Conservation (phyloP, 35 echinoderm and acorn worm species). For the Ophiothrix spiculata region DNA sequence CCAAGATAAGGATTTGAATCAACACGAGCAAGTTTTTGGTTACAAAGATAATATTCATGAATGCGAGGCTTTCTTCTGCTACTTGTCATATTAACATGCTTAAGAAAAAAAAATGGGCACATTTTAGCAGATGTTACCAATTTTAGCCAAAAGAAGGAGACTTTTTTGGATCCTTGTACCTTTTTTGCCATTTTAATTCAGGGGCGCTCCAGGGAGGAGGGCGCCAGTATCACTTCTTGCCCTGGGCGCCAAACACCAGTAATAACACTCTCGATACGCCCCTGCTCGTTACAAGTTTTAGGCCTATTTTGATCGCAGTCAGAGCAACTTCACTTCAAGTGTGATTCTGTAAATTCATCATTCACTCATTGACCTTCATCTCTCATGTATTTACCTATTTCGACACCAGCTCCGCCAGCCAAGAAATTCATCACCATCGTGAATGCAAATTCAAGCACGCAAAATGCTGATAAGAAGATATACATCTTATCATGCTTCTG, state of each 20-base stretch:
- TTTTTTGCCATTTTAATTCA: too few species aligned
- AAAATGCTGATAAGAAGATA: neutral
- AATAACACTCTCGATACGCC: neutral
- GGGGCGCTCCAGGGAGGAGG: too few species aligned
- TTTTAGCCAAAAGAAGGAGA: too few species aligned
- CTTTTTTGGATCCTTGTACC: too few species aligned
- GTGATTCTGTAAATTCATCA: neutral
- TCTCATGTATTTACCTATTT: neutral
- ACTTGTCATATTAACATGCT: too few species aligned
- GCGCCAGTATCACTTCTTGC: neutral
- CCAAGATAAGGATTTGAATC: too few species aligned
- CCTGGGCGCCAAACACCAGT: neutral
- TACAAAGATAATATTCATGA: too few species aligned
- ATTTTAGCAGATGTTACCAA: too few species aligned
- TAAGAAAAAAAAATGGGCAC: too few species aligned
- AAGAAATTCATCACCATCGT: neutral
- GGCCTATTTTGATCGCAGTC: neutral
- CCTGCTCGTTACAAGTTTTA: neutral
- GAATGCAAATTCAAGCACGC: neutral
- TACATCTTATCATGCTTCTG: conserved; percentile 20
- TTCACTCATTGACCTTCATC: neutral
- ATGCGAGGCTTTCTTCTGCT: too few species aligned
- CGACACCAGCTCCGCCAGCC: neutral
- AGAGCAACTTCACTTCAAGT: neutral
- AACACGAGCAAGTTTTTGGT: too few species aligned